Evolutionary conservation across 2,888 invertebrate species (phyloP).

Genomic region (Coenonympha arcania): DNA sequence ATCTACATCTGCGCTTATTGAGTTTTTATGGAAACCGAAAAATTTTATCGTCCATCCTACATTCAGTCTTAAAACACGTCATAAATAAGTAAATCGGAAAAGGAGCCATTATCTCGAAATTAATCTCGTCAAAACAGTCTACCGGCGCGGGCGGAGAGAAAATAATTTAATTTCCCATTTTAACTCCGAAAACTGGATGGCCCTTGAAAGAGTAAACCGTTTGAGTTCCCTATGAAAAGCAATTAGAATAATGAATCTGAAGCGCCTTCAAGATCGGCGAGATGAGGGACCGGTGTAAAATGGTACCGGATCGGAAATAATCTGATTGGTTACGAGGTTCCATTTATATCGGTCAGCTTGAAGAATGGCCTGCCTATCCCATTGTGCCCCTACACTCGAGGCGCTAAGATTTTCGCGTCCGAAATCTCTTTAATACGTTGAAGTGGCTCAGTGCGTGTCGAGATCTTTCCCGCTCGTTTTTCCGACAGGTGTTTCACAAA

Average conservation of each 20-base stretch:
- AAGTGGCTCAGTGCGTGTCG: constrained; percentile 43
- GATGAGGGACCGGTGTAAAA: constrained; percentile 21
- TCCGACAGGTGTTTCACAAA: constrained; percentile 31
- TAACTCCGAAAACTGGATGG: constrained; percentile 50
- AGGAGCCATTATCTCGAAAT: constrained; percentile 45
- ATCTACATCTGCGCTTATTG: too few species aligned
- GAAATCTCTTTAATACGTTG: constrained; percentile 62
- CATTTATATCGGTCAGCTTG: constrained; percentile 15
- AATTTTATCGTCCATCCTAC: too few species aligned
- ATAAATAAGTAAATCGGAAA: constrained; percentile 26
- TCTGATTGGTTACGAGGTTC: constrained; percentile 8
- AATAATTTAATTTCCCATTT: constrained; percentile 68
- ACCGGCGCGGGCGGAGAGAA: constrained; percentile 44
- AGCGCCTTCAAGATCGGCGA: constrained; percentile 36
- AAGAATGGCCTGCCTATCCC: constrained; percentile 29
- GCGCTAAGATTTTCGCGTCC: constrained; percentile 42
- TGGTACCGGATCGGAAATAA: constrained; percentile 2
- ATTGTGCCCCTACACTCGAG: constrained; percentile 30
- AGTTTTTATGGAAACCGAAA: too few species aligned
- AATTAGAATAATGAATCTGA: constrained; percentile 67
- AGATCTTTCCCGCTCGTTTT: constrained; percentile 36
- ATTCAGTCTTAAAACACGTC: background rate
- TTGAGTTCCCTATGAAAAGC: constrained; percentile 58
- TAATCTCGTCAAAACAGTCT: constrained; percentile 51
- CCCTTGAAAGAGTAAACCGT: constrained; percentile 60